Evolutionary conservation across 2,888 invertebrate species (phyloP).

Genomic region (Eupeodes luniger): DNA sequence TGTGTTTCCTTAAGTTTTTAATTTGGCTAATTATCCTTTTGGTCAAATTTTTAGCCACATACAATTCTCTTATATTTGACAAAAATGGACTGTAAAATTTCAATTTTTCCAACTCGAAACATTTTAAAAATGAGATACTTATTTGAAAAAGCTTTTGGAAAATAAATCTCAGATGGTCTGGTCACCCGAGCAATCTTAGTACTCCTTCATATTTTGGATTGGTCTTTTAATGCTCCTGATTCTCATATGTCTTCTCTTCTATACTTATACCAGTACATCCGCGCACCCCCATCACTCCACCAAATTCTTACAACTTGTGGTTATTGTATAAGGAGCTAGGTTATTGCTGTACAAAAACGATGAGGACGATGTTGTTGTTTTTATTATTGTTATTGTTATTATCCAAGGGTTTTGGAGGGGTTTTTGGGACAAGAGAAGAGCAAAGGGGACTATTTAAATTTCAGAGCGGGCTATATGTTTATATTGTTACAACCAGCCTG

Average conservation of each 20-base stretch:
- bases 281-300: not conserved
- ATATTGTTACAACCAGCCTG: constrained; percentile 73
- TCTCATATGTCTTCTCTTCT: constrained; percentile 12
- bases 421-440: not conserved
- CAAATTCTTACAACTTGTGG: not conserved
- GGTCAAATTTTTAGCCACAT: too few relatives aligned
- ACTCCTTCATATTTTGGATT: constrained; percentile 64
- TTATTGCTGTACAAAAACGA: constrained; percentile 13
- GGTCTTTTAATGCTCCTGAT: constrained; percentile 63
- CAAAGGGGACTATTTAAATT: not conserved
- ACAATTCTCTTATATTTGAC: too few relatives aligned
- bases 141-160: not conserved
- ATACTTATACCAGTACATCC: not conserved
- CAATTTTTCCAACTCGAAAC: not conserved
- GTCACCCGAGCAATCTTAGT: constrained; percentile 7
- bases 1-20: too few relatives aligned
- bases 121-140: too few relatives aligned
- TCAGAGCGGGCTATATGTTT: constrained; percentile 27
- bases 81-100: too few relatives aligned
- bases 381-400: constrained; percentile 66
- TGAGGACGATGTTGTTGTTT: constrained; percentile 5
- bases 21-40: too few relatives aligned
- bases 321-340: constrained; percentile 9
- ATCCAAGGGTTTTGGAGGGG: constrained; percentile 1
- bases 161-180: not conserved